Percentiles rank a stretch among this genome's conserved stretches.
phyloP scores from a whole-genome alignment of 2,113 vertebrate genomes.

The Actenoides lindsayi region DNA sequence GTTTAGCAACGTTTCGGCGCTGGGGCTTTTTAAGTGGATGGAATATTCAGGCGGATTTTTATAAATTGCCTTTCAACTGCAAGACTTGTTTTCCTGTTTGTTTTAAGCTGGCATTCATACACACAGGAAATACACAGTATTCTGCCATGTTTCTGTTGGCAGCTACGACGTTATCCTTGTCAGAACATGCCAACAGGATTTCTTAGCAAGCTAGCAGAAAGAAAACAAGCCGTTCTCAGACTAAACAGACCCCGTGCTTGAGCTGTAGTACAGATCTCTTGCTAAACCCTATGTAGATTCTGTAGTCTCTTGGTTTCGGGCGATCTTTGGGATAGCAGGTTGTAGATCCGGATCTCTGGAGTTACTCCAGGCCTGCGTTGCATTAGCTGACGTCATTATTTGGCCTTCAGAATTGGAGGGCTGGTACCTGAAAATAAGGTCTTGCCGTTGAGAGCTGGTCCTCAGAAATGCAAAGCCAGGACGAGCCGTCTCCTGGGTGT shows the following conservation, averaged over 20 bases:
- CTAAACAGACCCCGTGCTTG: slow-evolving; percentile 64
- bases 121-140: slow-evolving; percentile 71
- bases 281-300: background rate
- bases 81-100: slow-evolving; percentile 78
- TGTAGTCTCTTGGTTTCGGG: background rate
- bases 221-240: slow-evolving; percentile 71
- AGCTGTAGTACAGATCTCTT: slow-evolving; percentile 20
- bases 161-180: slow-evolving; percentile 70
- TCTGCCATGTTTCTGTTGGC: slow-evolving; percentile 81
- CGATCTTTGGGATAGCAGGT: background rate
- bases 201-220: slow-evolving; percentile 71
- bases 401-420: background rate
- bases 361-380: background rate
- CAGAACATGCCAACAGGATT: slow-evolving; percentile 76
- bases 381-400: background rate
- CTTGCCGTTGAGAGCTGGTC: background rate
- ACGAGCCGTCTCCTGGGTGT: background rate
- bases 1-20: slow-evolving; percentile 18
- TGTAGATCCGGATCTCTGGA: slow-evolving; percentile 17
- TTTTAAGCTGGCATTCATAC: slow-evolving; percentile 66
- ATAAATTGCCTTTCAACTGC: slow-evolving; percentile 53
- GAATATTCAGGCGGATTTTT: slow-evolving; percentile 58
- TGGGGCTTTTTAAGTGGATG: slow-evolving; percentile 18
- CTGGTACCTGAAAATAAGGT: background rate
- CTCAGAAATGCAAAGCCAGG: background rate